phyloP scores from a whole-genome alignment of 2,888 invertebrate genomes.

The Andrena trimmerana region DNA sequence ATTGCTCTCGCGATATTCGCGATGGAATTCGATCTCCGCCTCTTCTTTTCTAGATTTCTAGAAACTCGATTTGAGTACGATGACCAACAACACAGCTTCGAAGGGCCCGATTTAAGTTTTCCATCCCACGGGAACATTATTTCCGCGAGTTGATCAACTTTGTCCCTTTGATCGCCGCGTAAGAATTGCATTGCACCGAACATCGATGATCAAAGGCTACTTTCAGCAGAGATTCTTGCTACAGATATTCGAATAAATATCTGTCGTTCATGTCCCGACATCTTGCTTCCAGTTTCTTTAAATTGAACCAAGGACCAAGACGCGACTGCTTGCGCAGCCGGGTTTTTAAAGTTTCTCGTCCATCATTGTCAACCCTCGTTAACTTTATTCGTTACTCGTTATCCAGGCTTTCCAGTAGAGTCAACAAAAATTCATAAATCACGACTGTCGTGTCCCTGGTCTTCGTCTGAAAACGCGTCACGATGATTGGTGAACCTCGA shows the following conservation, averaged over 20 bases:
- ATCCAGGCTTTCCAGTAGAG: conserved; percentile 13
- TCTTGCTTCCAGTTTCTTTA: background rate
- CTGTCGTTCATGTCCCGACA: background rate
- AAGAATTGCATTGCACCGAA: background rate
- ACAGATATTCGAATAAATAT: background rate
- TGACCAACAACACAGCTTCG: conserved; percentile 19
- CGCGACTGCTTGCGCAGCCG: background rate
- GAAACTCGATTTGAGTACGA: conserved; percentile 13
- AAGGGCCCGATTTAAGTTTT: conserved; percentile 7
- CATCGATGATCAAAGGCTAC: background rate
- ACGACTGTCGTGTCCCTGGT: background rate
- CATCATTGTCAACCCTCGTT: conserved; percentile 8
- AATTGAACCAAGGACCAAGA: background rate
- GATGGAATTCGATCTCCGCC: conserved; percentile 1
- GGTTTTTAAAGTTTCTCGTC: conserved; percentile 3
- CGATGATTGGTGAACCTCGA: conserved; percentile 29
- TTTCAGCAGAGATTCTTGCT: too few species aligned
- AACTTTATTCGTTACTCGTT: conserved; percentile 36
- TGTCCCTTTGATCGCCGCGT: background rate
- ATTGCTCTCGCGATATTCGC: background rate
- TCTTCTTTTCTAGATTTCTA: background rate
- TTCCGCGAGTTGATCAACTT: conserved; percentile 4
- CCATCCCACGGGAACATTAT: background rate
- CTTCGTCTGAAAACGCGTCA: conserved; percentile 25
- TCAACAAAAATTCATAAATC: conserved; percentile 55